Percentiles rank a stretch among this genome's conserved stretches.
Evolutionary conservation across 2,113 vertebrate genomes (phyloP).

Genomic region (Solea solea): DNA sequence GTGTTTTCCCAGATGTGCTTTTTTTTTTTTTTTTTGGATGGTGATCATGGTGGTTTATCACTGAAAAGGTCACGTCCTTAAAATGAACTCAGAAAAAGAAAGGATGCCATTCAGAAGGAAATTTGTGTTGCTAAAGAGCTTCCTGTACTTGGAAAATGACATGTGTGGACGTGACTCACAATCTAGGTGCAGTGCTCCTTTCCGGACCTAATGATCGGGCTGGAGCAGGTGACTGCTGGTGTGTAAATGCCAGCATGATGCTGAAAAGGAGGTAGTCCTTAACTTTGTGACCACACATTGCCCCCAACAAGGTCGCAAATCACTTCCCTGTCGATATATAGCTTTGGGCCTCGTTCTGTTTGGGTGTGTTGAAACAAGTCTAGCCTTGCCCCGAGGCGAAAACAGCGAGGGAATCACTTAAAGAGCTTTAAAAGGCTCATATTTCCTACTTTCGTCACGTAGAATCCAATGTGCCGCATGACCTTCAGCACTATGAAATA

Average conservation of each 20-base stretch:
- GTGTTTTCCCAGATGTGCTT: slow-evolving; percentile 54
- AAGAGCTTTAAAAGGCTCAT: slow-evolving; percentile 76
- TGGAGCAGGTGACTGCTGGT: slow-evolving; percentile 21
- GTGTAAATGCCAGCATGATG: slow-evolving; percentile 2
- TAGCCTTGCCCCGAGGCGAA: slow-evolving; percentile 58
- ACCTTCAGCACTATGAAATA: slow-evolving; percentile 76
- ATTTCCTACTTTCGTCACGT: slow-evolving; percentile 63
- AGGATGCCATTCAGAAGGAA: slow-evolving; percentile 39
- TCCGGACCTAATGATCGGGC: slow-evolving; percentile 10
- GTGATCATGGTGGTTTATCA: slow-evolving; percentile 44
- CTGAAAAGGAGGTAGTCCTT: background rate
- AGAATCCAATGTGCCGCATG: slow-evolving; percentile 70
- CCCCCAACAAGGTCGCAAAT: slow-evolving; percentile 57
- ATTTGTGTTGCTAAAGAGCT: slow-evolving; percentile 16
- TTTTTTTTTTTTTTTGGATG: slow-evolving; percentile 26
- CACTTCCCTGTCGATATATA: slow-evolving; percentile 36
- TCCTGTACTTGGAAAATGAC: slow-evolving; percentile 8
- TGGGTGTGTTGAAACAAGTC: slow-evolving; percentile 74
- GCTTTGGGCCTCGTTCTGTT: slow-evolving; percentile 40
- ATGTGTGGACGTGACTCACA: slow-evolving; percentile 8
- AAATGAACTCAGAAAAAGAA: slow-evolving; percentile 52
- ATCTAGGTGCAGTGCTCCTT: background rate
- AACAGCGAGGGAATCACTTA: slow-evolving; percentile 75
- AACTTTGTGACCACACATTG: slow-evolving; percentile 38
- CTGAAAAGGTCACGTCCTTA: slow-evolving; percentile 60